A percentile compares a stretch with the other conserved stretches of the same genome.
phyloP scores from a whole-genome alignment of 1,140 invertebrate species.

The Lucilia cuprina region DNA sequence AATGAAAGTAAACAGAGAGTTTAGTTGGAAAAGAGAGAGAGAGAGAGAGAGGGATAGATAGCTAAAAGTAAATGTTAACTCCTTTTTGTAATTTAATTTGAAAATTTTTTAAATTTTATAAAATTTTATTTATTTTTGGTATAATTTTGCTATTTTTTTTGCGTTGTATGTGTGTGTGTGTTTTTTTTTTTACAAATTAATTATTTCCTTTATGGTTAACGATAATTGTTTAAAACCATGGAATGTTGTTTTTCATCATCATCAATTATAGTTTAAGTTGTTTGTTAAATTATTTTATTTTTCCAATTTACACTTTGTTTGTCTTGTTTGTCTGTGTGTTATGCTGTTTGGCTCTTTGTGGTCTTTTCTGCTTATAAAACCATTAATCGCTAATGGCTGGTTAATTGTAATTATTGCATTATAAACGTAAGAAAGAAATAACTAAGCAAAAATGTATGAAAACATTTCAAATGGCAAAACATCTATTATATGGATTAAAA shows the following conservation, averaged over 20 bases:
- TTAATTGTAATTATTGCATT: constrained; percentile 27
- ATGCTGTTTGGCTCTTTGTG: neutral
- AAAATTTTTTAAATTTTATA: no score
- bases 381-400: constrained; percentile 25
- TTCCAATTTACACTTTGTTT: neutral
- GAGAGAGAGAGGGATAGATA: no score
- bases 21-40: no score
- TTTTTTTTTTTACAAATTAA: constrained; percentile 5
- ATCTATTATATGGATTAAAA: constrained; percentile 18
- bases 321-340: neutral
- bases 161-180: neutral
- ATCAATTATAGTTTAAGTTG: neutral
- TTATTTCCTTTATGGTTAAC: constrained; percentile 24
- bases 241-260: constrained; percentile 13
- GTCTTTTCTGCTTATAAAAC: neutral
- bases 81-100: no score
- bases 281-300: neutral
- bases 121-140: neutral
- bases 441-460: neutral
- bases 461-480: constrained; percentile 1
- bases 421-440: neutral
- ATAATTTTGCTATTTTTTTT: neutral
- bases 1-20: no score
- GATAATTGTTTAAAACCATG: constrained; percentile 22
- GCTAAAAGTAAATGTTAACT: neutral